Base-by-base conservation (phyloP, 2,888 invertebrate genomes). In the Hofmannophila pseudospretella region DNA sequence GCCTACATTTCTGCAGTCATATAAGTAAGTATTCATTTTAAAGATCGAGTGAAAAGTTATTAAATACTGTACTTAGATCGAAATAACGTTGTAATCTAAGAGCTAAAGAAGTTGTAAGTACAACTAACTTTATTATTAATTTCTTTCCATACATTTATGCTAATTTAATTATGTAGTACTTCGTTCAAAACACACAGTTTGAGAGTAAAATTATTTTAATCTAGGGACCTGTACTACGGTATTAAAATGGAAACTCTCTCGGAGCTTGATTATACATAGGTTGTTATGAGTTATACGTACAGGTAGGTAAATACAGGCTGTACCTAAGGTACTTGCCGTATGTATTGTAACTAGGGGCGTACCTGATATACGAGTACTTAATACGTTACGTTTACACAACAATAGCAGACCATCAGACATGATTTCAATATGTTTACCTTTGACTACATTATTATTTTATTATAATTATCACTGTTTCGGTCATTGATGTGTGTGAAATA, bases 141-240 rank as follows among this genome's bases (percentile, higher is more conserved):
- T 11, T 27, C 27, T 27, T 12, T 11, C 27, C 9, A 10, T 10
- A 11, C 11, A 46, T 44, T 56, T 49, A 54, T 54, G 51, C 36
- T 47, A 54, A 60, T 54, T 52, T 50, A 49, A 55, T 49, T 33
- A 43, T n/a, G 5, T 34, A 32, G n/a, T n/a, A 39, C 11, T 14
- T 13, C 23, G 30, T 35, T 49, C 37, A 47, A 51, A 44, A 49
- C 39, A 32, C 33, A 35, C 33, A 41, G 49, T 52, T 53, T 53
- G 40, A 32, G 16, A 8, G 8, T 9, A 3, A 7, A 28, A 20
- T 12, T 28, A 27, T 28, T 27, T 26, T 34, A 14, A 34, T 20
- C 34, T 12, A 7, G 27, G 8, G 28, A 34, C 34, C 34, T 12
- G 34, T 27, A 19, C 3, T 8, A 7, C 7, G 2, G 28, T 10